phyloP scores from a whole-genome alignment of 2,888 invertebrate genomes.

The Diogma glabrata region DNA sequence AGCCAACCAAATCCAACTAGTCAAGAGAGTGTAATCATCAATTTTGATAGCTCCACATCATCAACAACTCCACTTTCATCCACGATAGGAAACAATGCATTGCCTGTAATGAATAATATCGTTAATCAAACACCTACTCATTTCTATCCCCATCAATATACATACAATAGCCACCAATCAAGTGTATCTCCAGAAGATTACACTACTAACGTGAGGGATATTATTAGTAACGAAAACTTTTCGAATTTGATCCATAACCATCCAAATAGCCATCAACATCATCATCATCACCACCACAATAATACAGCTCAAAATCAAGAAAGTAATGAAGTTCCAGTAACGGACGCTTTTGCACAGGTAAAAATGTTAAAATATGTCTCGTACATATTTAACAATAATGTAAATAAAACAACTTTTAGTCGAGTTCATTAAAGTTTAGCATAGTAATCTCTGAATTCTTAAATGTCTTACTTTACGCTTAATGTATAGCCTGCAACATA shows the following conservation, averaged over 20 bases:
- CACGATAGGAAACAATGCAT: too few relatives aligned
- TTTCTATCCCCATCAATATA: too few relatives aligned
- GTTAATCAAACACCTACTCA: not conserved
- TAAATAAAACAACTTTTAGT: too few relatives aligned
- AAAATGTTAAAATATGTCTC: too few relatives aligned
- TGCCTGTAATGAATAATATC: too few relatives aligned
- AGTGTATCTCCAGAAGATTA: not conserved
- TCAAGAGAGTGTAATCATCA: slow-evolving; percentile 9
- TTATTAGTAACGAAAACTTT: not conserved
- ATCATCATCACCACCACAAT: slow-evolving; percentile 8
- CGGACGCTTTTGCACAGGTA: slow-evolving; percentile 16
- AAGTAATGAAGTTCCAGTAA: slow-evolving; percentile 26
- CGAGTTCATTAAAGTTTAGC: too few relatives aligned
- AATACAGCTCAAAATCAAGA: slow-evolving; percentile 1
- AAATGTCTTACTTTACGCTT: too few relatives aligned
- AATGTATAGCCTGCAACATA: too few relatives aligned
- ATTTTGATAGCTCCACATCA: slow-evolving; percentile 8
- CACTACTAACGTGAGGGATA: not conserved
- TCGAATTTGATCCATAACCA: not conserved
- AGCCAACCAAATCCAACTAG: not conserved
- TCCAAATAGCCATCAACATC: slow-evolving; percentile 4
- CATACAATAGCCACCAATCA: too few relatives aligned
- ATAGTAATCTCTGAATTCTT: too few relatives aligned
- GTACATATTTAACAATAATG: too few relatives aligned
- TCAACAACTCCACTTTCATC: not conserved